Evolutionary conservation across 2,888 invertebrate genomes (phyloP), one percentile per base, ranked within the genome.

Genomic region (Cephonodes hylas): DNA sequence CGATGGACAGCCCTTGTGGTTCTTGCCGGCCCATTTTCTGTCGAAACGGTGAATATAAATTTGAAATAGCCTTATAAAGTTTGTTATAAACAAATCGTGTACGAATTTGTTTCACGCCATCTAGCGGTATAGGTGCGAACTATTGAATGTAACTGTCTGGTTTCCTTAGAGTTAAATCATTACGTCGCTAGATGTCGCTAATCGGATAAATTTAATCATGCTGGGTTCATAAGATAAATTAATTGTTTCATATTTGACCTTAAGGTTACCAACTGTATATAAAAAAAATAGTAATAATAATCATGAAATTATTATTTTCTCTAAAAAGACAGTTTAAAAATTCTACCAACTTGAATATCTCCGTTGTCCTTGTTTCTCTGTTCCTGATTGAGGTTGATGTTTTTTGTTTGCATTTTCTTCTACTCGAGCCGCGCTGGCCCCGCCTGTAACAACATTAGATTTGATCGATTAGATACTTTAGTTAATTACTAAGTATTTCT

Each of bases 341-440:
- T 22, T n/a, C 56, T 63, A 78, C 79, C 79, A 66, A 89, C 89
- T 75, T 85, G 83, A 62, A 76, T 76, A 63, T 89, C 87, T 70
- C 81, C 83, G 69, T 67, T 81, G 68, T 86, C 87, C 71, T 84
- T 86, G 72, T 82, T 86, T 62, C 76, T 83, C 79, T 89, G 93
- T 72, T 93, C 93, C 76, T 93, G 93, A 69, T 88, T 93, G 45
- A 93, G 79, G 79, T 94, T 94, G 64, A 93, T 94, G 79, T 94
- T 94, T 85, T 94, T 94, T 66, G 94, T 94, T 89, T 94, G 94
- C 94, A 94, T 94, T 83, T 86, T 93, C 82, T 75, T 74, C 73
- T 73, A 75, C 69, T 69, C 67, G 66, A 71, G 73, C 73, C 77
- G 64, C 63, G 63, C 58, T 48, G 64, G 73, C 76, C 69, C 71